Conservation (phyloP, 2,797 vertebrate species). For the Antrozous pallidus region DNA sequence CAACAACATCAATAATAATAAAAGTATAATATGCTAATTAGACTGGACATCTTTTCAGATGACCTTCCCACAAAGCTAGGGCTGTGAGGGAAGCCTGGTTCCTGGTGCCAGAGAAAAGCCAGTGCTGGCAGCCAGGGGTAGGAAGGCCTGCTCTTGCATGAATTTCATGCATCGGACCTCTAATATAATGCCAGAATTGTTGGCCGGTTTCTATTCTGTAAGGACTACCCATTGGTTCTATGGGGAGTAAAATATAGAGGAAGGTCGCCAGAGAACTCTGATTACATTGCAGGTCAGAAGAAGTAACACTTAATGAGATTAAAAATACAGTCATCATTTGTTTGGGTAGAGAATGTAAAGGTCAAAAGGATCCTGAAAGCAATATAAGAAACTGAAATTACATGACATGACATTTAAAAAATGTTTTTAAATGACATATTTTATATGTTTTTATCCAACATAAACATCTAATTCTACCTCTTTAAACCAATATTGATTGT, state of each 20-base stretch:
- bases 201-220: not conserved
- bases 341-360: not conserved
- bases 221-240: not conserved
- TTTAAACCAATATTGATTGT: not conserved
- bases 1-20: not conserved
- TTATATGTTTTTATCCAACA: not conserved
- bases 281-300: not conserved
- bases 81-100: too few species aligned
- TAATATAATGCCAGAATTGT: not conserved
- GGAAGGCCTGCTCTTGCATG: too few species aligned
- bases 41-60: too few species aligned
- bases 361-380: not conserved
- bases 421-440: not conserved
- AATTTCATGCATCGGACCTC: too few species aligned
- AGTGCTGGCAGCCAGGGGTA: too few species aligned
- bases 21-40: too few species aligned
- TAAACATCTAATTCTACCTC: not conserved
- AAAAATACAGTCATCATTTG: not conserved
- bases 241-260: not conserved
- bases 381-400: not conserved
- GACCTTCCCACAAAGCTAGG: too few species aligned
- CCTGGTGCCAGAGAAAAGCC: too few species aligned
- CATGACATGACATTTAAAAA: too few species aligned
- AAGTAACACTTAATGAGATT: not conserved
- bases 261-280: accelerated